phyloP scores from a whole-genome alignment of 1,140 invertebrate genomes.

The Eubasilissa regina region DNA sequence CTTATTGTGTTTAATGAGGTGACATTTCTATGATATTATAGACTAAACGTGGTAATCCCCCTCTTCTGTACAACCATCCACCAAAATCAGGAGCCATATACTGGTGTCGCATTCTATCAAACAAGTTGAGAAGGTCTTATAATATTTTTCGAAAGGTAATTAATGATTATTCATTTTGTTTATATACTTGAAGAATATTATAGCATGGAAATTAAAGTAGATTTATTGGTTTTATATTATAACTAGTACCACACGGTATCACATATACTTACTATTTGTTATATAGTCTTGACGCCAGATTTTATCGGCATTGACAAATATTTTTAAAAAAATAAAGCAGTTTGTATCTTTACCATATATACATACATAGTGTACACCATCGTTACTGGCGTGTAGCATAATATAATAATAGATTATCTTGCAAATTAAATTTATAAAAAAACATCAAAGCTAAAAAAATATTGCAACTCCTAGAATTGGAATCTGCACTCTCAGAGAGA shows the following conservation, averaged over 20 bases:
- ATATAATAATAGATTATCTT: too few relatives aligned
- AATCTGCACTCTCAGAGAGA: neutral
- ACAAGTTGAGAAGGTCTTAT: constrained; percentile 84
- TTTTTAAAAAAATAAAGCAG: too few relatives aligned
- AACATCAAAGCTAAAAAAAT: neutral
- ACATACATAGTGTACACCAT: too few relatives aligned
- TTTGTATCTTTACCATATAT: too few relatives aligned
- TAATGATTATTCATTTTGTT: neutral
- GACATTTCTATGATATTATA: constrained; percentile 63
- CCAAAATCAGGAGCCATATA: constrained; percentile 85
- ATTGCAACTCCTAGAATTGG: neutral
- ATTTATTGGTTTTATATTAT: neutral
- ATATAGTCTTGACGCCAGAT: too few relatives aligned
- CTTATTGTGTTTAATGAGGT: too few relatives aligned
- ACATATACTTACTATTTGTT: too few relatives aligned
- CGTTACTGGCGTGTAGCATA: too few relatives aligned
- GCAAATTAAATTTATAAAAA: too few relatives aligned
- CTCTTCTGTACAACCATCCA: constrained; percentile 83
- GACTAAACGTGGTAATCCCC: constrained; percentile 81
- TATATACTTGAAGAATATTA: neutral
- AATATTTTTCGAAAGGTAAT: constrained; percentile 80
- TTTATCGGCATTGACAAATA: too few relatives aligned
- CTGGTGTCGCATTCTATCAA: constrained; percentile 86
- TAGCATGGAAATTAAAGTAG: neutral
- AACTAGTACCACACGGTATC: neutral